A percentile compares a stretch with the other conserved stretches of the same genome.
These are phyloP conservation scores for Rhynchophorus ferrugineus DNA, from an alignment of 1,140 invertebrate species.

Conservation along the genomic window DNA sequence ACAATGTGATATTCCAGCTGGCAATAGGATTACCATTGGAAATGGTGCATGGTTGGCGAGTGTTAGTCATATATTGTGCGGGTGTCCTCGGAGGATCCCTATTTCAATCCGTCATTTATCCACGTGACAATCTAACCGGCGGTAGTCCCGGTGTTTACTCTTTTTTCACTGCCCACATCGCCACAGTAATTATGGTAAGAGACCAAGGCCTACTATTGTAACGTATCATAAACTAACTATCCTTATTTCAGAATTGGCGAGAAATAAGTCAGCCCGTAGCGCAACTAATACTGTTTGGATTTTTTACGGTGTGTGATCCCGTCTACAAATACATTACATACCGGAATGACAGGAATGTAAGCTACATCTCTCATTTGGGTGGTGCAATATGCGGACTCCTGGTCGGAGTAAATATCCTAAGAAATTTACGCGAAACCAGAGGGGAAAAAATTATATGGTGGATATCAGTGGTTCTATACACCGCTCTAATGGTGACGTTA, in stretches of 20 bases:
- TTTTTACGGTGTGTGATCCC: slow-evolving; percentile 63
- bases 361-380: slow-evolving; percentile 83
- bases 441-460: slow-evolving; percentile 83
- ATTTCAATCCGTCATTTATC: slow-evolving; percentile 82
- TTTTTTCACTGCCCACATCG: slow-evolving; percentile 88
- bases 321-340: slow-evolving; percentile 60
- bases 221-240: not conserved
- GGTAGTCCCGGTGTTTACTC: slow-evolving; percentile 96
- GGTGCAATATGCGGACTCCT: slow-evolving; percentile 77
- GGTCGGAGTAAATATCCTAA: slow-evolving; percentile 80
- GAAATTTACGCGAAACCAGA: slow-evolving; percentile 77
- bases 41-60: slow-evolving; percentile 91
- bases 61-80: slow-evolving; percentile 69
- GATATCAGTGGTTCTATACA: slow-evolving; percentile 57
- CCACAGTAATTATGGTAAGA: slow-evolving; percentile 86
- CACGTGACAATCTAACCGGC: slow-evolving; percentile 77
- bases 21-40: slow-evolving; percentile 88
- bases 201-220: not conserved
- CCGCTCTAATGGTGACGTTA: slow-evolving; percentile 59
- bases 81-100: slow-evolving; percentile 78
- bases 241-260: slow-evolving; percentile 68
- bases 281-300: slow-evolving; percentile 68
- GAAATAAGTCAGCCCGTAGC: slow-evolving; percentile 86
- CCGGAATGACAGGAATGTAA: slow-evolving; percentile 57
- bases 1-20: slow-evolving; percentile 87